Evolutionary conservation across 2,113 vertebrate genomes (phyloP).

Genomic region (Erythrolamprus reginae): DNA sequence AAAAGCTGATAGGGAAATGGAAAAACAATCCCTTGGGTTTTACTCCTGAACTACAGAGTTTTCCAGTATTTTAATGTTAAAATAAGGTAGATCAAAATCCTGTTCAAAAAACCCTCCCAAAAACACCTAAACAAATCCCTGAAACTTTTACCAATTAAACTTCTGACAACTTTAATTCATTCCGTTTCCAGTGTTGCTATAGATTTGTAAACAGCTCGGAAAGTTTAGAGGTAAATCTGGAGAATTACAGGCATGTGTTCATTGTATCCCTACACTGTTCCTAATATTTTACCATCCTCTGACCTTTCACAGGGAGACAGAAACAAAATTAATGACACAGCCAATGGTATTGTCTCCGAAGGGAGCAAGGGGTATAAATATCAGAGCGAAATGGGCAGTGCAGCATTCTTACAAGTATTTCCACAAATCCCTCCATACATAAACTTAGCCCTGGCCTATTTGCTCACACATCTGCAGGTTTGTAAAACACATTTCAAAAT

Average conservation of each 20-base stretch:
- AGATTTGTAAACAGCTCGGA: not conserved
- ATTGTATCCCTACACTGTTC: not conserved
- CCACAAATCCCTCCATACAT: not conserved
- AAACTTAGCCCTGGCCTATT: not conserved
- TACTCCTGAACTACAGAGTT: conserved; percentile 6
- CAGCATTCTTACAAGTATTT: not conserved
- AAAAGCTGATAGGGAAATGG: conserved; percentile 36
- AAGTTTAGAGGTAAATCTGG: not conserved
- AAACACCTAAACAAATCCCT: not conserved
- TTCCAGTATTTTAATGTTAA: not conserved
- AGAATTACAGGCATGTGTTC: not conserved
- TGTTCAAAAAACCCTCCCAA: not conserved
- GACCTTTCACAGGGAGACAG: not conserved
- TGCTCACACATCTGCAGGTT: not conserved
- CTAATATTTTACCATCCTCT: not conserved
- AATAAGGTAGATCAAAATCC: not conserved
- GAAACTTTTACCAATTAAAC: not conserved
- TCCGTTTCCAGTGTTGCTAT: not conserved
- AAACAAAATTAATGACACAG: not conserved
- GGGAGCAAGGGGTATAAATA: not conserved
- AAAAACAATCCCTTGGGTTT: conserved; percentile 9
- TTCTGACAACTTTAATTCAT: not conserved
- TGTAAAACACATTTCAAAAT: not conserved
- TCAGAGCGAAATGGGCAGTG: not conserved
- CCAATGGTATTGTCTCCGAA: not conserved